A percentile compares a stretch with the other conserved stretches of the same genome.
These are phyloP conservation scores for Chondrosia reniformis DNA, from an alignment of 37 sponge, comb jelly and placozoan genomes.

Conservation along the genomic window DNA sequence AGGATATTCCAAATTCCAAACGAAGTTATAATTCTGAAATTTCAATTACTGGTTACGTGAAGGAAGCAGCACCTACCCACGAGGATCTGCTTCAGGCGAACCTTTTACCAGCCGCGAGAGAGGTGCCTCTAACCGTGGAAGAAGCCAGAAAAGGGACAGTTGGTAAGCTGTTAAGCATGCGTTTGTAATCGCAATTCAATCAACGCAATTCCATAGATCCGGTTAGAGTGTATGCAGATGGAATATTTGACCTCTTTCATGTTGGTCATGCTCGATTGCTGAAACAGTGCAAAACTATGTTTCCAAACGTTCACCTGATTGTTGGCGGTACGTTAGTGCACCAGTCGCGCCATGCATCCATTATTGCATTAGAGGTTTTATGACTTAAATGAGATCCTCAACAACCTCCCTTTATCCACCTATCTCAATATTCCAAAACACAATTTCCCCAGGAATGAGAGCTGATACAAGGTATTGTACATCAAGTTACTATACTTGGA, in stretches of 20 bases:
- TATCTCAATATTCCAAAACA: too few relatives aligned
- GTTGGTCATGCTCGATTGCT: slow-evolving; percentile 85
- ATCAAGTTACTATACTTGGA: too few relatives aligned
- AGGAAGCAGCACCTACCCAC: slow-evolving; percentile 14
- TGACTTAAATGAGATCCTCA: too few relatives aligned
- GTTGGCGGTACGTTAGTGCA: slow-evolving; percentile 79
- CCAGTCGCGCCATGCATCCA: too few relatives aligned
- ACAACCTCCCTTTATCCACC: too few relatives aligned
- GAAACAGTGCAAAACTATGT: slow-evolving; percentile 91
- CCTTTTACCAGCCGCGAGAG: background rate
- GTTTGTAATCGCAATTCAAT: too few relatives aligned
- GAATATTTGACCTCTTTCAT: slow-evolving; percentile 97
- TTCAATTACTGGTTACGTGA: background rate
- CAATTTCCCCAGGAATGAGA: too few relatives aligned
- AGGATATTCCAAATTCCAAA: background rate
- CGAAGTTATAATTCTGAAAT: background rate
- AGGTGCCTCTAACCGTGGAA: slow-evolving; percentile 37
- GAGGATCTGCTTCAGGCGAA: background rate
- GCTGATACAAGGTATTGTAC: too few relatives aligned
- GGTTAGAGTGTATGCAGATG: slow-evolving; percentile 93
- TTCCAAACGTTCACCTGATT: slow-evolving; percentile 91
- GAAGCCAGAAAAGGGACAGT: slow-evolving; percentile 62
- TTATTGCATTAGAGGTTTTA: too few relatives aligned
- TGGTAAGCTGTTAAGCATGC: background rate
- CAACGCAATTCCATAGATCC: slow-evolving; percentile 55